These are phyloP conservation scores for Heteromormyrus szaboi DNA, from an alignment of 2,797 vertebrate species.

Conservation along the genomic window DNA sequence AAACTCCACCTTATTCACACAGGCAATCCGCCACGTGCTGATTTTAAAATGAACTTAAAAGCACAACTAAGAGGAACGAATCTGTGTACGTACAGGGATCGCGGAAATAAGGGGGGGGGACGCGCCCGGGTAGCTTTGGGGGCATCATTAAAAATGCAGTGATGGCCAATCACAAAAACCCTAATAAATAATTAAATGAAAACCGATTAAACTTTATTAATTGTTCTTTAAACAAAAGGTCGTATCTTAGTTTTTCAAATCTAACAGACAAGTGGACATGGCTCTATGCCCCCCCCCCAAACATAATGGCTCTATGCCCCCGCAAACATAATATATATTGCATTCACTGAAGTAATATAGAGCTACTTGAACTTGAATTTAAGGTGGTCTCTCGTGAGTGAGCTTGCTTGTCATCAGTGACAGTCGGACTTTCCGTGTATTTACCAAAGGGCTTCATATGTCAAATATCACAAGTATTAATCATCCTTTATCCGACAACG, in stretches of 20 bases:
- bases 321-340: background rate
- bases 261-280: background rate
- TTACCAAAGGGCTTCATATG: background rate
- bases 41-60: background rate
- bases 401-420: background rate
- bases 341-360: background rate
- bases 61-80: background rate
- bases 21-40: background rate
- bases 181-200: background rate
- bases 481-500: background rate
- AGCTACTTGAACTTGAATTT: background rate
- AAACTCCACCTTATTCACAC: constrained; percentile 16
- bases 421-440: background rate
- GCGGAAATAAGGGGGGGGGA: background rate
- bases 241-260: background rate
- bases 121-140: background rate
- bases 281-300: background rate
- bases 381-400: background rate
- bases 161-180: background rate
- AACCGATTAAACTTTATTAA: background rate
- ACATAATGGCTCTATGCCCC: background rate
- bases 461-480: background rate
- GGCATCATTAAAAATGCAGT: background rate
- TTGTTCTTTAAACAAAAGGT: background rate
- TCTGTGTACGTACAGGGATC: background rate